These are phyloP conservation scores for Lordiphosa stackelbergi DNA, from an alignment of 1,140 invertebrate genomes.

Conservation along the genomic window DNA sequence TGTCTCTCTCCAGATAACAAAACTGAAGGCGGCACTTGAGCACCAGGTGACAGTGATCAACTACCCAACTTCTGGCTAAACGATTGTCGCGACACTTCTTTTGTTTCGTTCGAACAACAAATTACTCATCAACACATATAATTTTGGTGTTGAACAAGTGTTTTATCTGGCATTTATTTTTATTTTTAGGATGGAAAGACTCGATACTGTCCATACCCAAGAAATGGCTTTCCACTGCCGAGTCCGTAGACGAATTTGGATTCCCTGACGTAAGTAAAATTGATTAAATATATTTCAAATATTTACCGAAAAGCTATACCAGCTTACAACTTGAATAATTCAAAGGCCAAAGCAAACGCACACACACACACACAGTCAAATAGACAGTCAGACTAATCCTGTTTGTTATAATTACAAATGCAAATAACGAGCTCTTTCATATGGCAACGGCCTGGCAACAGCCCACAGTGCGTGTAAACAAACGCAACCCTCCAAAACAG, in stretches of 20 bases:
- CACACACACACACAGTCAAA: conserved; percentile 21
- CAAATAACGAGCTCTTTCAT: conserved; percentile 72
- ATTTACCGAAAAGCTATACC: conserved; percentile 44
- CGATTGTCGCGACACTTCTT: conserved; percentile 5
- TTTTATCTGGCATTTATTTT: conserved; percentile 21
- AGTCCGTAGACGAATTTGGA: conserved; percentile 78
- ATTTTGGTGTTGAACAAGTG: conserved; percentile 13
- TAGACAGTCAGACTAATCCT: conserved; percentile 60
- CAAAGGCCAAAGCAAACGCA: conserved; percentile 37
- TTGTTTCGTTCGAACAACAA: conserved; percentile 24
- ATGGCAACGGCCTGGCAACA: conserved; percentile 32
- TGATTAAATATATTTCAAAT: conserved; percentile 65
- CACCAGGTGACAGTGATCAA: conserved; percentile 55
- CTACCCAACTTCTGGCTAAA: conserved; percentile 17
- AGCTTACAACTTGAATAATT: conserved; percentile 58
- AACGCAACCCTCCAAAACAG: conserved; percentile 18
- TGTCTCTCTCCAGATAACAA: conserved; percentile 32
- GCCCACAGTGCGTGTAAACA: conserved; percentile 37
- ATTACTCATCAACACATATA: conserved; percentile 39
- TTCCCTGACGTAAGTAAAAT: conserved; percentile 77
- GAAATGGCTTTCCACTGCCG: conserved; percentile 82
- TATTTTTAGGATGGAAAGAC: conserved; percentile 81
- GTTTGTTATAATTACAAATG: conserved; percentile 77
- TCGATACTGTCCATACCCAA: conserved; percentile 82
- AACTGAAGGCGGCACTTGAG: conserved; percentile 23